phyloP scores from a whole-genome alignment of 2,797 vertebrate genomes.

The Menidia menidia region DNA sequence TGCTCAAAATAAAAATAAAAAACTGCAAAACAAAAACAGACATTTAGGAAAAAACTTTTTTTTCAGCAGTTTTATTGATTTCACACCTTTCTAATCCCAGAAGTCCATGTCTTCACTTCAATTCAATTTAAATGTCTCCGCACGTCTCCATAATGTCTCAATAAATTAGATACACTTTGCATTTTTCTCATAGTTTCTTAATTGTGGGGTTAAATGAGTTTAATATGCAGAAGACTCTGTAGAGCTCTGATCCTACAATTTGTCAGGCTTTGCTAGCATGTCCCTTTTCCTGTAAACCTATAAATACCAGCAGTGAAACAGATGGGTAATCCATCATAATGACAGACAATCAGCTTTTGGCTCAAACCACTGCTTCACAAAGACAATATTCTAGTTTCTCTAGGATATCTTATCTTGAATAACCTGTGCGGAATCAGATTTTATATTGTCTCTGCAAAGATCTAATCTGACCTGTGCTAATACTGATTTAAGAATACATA shows the following conservation, averaged over 20 bases:
- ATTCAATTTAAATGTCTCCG: too few species aligned
- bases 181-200: too few species aligned
- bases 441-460: not conserved
- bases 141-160: too few species aligned
- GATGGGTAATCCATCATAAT: slow-evolving; percentile 19
- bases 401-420: not conserved
- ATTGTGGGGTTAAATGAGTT: too few species aligned
- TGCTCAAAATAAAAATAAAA: too few species aligned
- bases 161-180: too few species aligned
- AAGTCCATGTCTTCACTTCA: too few species aligned
- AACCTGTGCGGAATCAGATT: slow-evolving; percentile 23
- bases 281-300: not conserved
- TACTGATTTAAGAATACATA: slow-evolving; percentile 3
- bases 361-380: slow-evolving; percentile 16
- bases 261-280: not conserved
- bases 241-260: not conserved
- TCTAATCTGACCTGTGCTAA: slow-evolving; percentile 31
- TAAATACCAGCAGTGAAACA: not conserved
- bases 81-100: too few species aligned
- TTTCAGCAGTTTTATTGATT: too few species aligned
- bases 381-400: slow-evolving; percentile 14
- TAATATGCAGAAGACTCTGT: too few species aligned
- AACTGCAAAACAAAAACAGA: too few species aligned
- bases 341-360: slow-evolving; percentile 18
- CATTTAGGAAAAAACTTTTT: too few species aligned